Evolutionary conservation across 2,113 vertebrate genomes (phyloP).

Genomic region (Callipepla squamata): DNA sequence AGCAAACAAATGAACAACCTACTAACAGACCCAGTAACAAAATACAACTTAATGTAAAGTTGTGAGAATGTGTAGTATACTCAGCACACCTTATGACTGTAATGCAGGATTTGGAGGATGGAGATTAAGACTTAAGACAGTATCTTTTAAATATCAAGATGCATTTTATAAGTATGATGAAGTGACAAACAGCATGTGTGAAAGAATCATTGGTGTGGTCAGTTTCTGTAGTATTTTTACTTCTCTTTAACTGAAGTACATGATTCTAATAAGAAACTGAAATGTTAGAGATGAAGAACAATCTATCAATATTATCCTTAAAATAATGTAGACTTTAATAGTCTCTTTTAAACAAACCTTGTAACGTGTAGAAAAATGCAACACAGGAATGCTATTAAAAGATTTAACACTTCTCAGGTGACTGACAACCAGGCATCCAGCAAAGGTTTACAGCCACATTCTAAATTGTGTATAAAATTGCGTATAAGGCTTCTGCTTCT

Average conservation of each 20-base stretch:
- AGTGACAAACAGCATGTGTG: neutral
- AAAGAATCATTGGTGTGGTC: neutral
- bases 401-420: neutral
- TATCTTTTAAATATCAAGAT: neutral
- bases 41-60: neutral
- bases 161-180: neutral
- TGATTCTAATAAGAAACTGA: neutral
- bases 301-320: neutral
- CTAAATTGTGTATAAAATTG: neutral
- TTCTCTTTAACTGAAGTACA: neutral
- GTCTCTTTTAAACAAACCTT: neutral
- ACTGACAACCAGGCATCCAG: neutral
- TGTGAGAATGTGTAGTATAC: neutral
- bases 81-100: neutral
- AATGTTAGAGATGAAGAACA: neutral
- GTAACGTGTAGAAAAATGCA: neutral
- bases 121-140: neutral
- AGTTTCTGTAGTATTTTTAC: neutral
- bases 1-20: neutral
- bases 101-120: neutral
- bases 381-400: neutral
- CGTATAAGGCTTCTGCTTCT: neutral
- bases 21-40: neutral
- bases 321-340: neutral
- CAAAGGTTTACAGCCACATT: neutral